These are phyloP conservation scores for Laspeyria flexula DNA, from an alignment of 2,888 invertebrate genomes.

Conservation along the genomic window DNA sequence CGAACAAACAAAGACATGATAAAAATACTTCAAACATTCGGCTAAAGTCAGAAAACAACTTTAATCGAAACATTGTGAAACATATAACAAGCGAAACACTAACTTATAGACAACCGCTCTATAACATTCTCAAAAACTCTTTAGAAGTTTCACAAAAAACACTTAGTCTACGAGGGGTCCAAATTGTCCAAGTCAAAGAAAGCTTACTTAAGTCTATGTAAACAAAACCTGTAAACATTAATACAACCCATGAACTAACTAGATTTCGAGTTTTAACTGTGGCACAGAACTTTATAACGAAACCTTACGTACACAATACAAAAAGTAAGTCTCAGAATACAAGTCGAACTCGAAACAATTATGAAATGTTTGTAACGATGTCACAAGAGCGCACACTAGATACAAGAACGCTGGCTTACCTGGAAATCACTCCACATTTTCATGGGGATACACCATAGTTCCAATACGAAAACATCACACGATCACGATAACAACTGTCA, in stretches of 20 bases:
- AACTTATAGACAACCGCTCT: neutral
- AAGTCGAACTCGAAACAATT: conserved; percentile 49
- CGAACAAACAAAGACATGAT: conserved; percentile 18
- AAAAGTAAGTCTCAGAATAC: conserved; percentile 44
- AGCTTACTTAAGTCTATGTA: conserved; percentile 19
- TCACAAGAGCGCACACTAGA: conserved; percentile 10
- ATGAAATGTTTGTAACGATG: conserved; percentile 25
- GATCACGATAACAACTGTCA: conserved; percentile 86
- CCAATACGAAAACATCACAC: conserved; percentile 85
- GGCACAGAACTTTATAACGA: conserved; percentile 26
- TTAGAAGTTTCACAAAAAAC: neutral
- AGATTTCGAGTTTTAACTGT: conserved; percentile 42
- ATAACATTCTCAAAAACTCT: conserved; percentile 23
- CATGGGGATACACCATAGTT: conserved; percentile 86
- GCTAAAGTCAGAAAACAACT: neutral
- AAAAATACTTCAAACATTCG: neutral
- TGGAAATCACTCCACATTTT: conserved; percentile 86
- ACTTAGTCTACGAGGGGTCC: too few relatives aligned
- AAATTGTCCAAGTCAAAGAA: conserved; percentile 21
- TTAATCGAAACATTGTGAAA: neutral
- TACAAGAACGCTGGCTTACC: conserved; percentile 61
- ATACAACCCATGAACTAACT: conserved; percentile 19
- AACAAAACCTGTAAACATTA: conserved; percentile 10
- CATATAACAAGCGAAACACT: neutral
- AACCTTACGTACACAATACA: conserved; percentile 34